Evolutionary conservation across 2,113 vertebrate genomes (phyloP).

Genomic region (Zosterops pallidus): DNA sequence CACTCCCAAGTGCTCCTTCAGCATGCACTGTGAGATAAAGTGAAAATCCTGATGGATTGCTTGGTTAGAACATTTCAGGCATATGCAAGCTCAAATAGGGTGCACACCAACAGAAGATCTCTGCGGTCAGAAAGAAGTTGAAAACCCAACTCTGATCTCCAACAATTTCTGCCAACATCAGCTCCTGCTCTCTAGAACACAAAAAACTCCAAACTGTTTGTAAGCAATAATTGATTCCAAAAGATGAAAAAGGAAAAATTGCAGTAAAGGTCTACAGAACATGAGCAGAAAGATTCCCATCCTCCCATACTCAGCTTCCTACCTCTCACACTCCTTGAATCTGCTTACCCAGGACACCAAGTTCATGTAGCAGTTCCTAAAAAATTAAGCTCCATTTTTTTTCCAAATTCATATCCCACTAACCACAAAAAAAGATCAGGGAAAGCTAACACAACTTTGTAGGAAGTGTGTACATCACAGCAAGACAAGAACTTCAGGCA

Average conservation of each 20-base stretch:
- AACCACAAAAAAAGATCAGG: not conserved
- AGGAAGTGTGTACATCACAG: accelerated
- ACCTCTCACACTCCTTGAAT: not conserved
- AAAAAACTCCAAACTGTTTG: too few species aligned
- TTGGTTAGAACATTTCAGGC: not conserved
- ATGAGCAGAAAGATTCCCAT: not conserved
- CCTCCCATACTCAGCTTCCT: not conserved
- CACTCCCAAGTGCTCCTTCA: not conserved
- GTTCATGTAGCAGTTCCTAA: not conserved
- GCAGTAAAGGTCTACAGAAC: not conserved
- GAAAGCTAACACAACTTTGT: not conserved
- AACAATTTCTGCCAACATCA: not conserved
- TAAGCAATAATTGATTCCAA: not conserved
- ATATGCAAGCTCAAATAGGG: not conserved
- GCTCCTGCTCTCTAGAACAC: not conserved
- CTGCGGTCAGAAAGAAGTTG: not conserved
- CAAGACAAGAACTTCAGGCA: not conserved
- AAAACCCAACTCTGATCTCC: not conserved
- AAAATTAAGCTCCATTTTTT: not conserved
- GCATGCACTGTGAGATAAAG: accelerated
- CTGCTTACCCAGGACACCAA: not conserved
- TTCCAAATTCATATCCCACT: not conserved
- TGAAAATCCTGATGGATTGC: not conserved
- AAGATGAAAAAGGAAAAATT: not conserved
- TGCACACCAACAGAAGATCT: not conserved